Percentiles rank a stretch among this genome's conserved stretches.
Evolutionary conservation across 2,888 invertebrate species (phyloP).

Genomic region (Bellardia bayeri): DNA sequence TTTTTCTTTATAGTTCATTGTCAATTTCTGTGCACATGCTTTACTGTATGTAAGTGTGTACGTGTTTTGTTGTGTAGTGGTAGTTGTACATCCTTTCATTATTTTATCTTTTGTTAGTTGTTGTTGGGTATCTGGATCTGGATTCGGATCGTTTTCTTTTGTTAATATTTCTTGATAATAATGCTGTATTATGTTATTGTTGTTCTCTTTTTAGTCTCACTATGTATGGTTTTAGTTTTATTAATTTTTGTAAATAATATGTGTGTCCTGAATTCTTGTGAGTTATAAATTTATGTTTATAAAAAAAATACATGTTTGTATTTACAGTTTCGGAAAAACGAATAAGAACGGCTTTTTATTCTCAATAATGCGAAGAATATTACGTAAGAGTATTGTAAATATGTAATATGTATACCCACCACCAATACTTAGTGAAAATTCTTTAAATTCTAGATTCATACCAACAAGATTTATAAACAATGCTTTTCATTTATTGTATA

Average conservation of each 20-base stretch:
- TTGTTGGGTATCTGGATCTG: constrained; percentile 19
- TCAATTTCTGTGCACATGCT: constrained; percentile 26
- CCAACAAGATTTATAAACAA: too few species aligned
- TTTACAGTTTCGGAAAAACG: neutral
- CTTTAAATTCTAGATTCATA: too few species aligned
- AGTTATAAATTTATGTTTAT: constrained; percentile 39
- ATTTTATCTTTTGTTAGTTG: constrained; percentile 62
- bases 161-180: constrained; percentile 71
- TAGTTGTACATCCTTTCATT: constrained; percentile 61
- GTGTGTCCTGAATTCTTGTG: constrained; percentile 52
- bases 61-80: neutral
- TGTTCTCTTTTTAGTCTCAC: constrained; percentile 27
- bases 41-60: neutral
- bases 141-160: constrained; percentile 65
- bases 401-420: too few species aligned
- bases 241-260: constrained; percentile 68
- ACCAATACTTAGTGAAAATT: too few species aligned
- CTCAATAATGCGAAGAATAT: too few species aligned
- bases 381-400: too few species aligned
- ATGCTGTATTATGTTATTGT: constrained; percentile 57
- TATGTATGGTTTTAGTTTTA: constrained; percentile 57
- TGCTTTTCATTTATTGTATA: too few species aligned
- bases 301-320: constrained; percentile 24
- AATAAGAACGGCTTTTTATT: too few species aligned
- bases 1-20: constrained; percentile 52